Base-by-base conservation (phyloP, 2,888 invertebrate genomes). In the Lamellibrachia satsuma region DNA sequence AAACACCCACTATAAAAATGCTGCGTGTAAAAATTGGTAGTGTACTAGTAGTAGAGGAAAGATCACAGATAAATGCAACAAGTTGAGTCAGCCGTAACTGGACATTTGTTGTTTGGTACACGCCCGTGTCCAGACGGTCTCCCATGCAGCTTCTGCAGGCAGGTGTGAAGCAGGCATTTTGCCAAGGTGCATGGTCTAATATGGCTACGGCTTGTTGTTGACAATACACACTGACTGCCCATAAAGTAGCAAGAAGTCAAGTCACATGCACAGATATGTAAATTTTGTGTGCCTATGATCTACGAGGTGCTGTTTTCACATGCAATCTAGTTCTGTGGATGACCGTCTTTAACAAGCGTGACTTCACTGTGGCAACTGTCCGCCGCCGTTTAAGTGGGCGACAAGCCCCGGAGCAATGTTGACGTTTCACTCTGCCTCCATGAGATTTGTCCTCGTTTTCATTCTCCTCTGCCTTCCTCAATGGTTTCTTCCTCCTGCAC, bases 321-420 rank as follows among this genome's bases (percentile, higher is more conserved):
- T 75, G 75, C 75, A 75, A 75, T 75, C 75, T 22, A 75, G 75
- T 75, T 75, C 75, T 75, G 75, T 75, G 75, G 15, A 75, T 75
- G 22, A 75, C 75, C 75, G 75, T 75, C 75, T 75, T 75, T 22
- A 75, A n/a, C 22, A 75, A 22, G 75, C 75, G 75, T 22, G 75
- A 22, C 75, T 75, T 75, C 75, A 75, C 75, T 6, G 75, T n/a
- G 75, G 75, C 75, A n/a, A 75, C n/a, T n/a, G n/a, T 6, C 22
- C 75, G 11, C 11, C 75, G 22, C n/a, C 75, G 75, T 6, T 75
- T 75, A 15, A 75, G 22, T 15, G 75, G 22, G 15, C 75, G 75
- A 22, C 22, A 75, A 75, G 22, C 75, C 3, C 75, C 22, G 75
- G 75, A n/a, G 75, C n/a, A 75, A 22, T 75, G 75, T 22, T 75